These are phyloP conservation scores for Phyto melanocephala DNA, from an alignment of 2,888 invertebrate genomes.

Conservation along the genomic window DNA sequence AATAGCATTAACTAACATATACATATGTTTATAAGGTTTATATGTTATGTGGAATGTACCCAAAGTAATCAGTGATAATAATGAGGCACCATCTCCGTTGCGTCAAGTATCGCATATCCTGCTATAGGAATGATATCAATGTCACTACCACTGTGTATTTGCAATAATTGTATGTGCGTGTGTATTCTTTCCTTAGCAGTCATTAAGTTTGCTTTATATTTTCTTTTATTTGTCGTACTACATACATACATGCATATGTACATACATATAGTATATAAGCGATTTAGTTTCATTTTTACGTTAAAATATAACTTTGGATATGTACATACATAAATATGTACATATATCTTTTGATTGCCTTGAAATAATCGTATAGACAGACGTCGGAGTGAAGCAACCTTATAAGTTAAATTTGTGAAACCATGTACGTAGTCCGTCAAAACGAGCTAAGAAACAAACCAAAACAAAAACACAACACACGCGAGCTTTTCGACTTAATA, in stretches of 20 bases:
- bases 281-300: not conserved
- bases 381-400: slow-evolving; percentile 2
- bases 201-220: slow-evolving; percentile 24
- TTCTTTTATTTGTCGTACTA: slow-evolving; percentile 14
- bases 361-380: not conserved
- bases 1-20: not conserved
- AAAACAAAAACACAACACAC: slow-evolving; percentile 16
- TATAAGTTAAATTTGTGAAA: slow-evolving; percentile 32
- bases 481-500: slow-evolving; percentile 48
- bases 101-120: slow-evolving; percentile 66
- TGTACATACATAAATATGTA: not conserved
- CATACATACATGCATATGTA: not conserved
- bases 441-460: slow-evolving; percentile 18
- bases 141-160: slow-evolving; percentile 29
- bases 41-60: slow-evolving; percentile 19
- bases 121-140: slow-evolving; percentile 61
- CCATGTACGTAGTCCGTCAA: slow-evolving; percentile 39
- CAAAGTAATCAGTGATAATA: slow-evolving; percentile 70
- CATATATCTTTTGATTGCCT: too few species aligned
- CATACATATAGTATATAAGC: not conserved
- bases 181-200: slow-evolving; percentile 8
- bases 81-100: slow-evolving; percentile 68
- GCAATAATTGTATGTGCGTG: not conserved
- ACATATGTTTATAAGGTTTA: not conserved
- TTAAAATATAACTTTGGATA: not conserved